Evolutionary conservation across 1,140 invertebrate species (phyloP).

Genomic region (Zaprionus nigranus): DNA sequence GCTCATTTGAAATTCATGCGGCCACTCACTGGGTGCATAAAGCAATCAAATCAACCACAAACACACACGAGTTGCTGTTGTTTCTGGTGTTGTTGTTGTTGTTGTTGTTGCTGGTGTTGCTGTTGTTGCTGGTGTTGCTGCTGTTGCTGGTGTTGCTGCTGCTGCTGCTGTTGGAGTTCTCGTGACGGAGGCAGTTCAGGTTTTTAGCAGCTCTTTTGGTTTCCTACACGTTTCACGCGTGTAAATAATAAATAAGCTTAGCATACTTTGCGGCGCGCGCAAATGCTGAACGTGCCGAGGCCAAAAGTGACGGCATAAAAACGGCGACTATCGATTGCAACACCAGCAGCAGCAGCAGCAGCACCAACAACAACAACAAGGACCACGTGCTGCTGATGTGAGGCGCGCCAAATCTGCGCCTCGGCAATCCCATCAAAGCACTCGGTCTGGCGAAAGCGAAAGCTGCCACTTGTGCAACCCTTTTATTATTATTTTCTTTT

Average conservation of each 20-base stretch:
- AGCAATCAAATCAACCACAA: conserved; percentile 84
- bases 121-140: neutral
- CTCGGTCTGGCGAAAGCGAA: conserved; percentile 64
- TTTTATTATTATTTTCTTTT: conserved; percentile 45
- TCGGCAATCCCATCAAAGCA: conserved; percentile 28
- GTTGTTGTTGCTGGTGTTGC: conserved; percentile 8
- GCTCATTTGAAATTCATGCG: conserved; percentile 83
- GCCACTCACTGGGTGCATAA: conserved; percentile 83
- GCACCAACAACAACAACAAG: neutral
- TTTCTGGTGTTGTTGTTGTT: conserved; percentile 14
- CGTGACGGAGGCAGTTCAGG: conserved; percentile 12
- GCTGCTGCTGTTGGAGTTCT: neutral
- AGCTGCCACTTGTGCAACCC: conserved; percentile 72
- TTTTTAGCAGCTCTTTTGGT: conserved; percentile 63
- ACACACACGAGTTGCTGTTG: conserved; percentile 21
- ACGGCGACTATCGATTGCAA: conserved; percentile 71
- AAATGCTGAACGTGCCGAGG: conserved; percentile 58
- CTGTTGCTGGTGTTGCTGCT: conserved; percentile 7
- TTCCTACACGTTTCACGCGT: conserved; percentile 79
- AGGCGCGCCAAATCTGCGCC: conserved; percentile 28
- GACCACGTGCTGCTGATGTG: neutral
- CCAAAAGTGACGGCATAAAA: conserved; percentile 42
- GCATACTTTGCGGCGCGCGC: conserved; percentile 73
- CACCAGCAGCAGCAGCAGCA: conserved; percentile 16
- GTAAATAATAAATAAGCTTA: conserved; percentile 83